Evolutionary conservation across 2,888 invertebrate species (phyloP), one percentile per base, ranked within the genome.

Genomic region (Lepidocyrtinus sp.): DNA sequence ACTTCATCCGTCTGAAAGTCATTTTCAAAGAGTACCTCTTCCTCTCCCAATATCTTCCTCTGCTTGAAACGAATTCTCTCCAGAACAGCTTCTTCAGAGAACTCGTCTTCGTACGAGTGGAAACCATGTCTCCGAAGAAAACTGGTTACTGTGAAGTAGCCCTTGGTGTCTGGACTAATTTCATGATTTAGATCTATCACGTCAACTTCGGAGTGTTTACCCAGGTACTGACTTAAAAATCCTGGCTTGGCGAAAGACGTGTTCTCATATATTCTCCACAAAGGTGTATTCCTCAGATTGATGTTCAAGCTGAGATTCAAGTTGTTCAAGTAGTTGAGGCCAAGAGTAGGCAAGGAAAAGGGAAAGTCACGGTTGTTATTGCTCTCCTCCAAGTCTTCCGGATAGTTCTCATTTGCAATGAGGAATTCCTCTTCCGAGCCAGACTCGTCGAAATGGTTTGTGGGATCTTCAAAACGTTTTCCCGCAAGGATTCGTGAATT

Each of bases 211-310:
- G 55, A 15, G 12, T 76, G 79, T 21, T 80, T 82, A 26, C 81
- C 78, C 3, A 80, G 55, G 61, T 82, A 79, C 63, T 61, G 73
- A 1, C 67, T 19, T 7, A 74, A 59, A 21, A 77, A 72, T n/a
- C 65, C 55, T 21, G 79, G 81, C 62, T 61, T 74, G 64, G 71
- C 70, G 61, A 74, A 74, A 3, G 65, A 67, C 3, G 65, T 72
- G 65, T 85, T 85, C 62, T 86, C 85, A 50, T 86, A 86, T 12
- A 86, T 84, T 63, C 77, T 81, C 85, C 85, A 85, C 9, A 85
- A 64, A 7, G 84, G 78, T 0, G 86, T 81, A 25, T 85, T 85
- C 22, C 79, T 73, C 3, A 85, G 61, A 72, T 83, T 84, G 12
- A 85, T 59, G 63, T 85, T 86, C 25, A 85, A 68, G 59, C 78